Conservation (phyloP, 2,888 invertebrate species). For the Acrobasis repandana region DNA sequence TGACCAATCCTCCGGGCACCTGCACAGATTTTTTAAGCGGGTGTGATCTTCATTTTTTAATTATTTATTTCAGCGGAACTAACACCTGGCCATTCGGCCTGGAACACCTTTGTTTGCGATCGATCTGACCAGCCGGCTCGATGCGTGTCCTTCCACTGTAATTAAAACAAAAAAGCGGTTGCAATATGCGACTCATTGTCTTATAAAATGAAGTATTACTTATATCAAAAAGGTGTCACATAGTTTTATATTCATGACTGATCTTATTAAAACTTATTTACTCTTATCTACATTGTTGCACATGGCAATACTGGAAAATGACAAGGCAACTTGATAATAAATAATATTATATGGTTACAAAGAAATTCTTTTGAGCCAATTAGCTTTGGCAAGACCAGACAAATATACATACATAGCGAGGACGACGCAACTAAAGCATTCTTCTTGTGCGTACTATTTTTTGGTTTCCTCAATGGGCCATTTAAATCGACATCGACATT, state of each 20-base stretch:
- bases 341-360: no score
- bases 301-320: no score
- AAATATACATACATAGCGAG: neutral
- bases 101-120: slow-evolving; percentile 55
- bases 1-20: slow-evolving; percentile 65
- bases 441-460: neutral
- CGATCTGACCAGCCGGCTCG: slow-evolving; percentile 51
- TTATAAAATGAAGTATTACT: neutral
- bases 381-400: no score
- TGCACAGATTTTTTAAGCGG: slow-evolving; percentile 77
- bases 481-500: slow-evolving; percentile 6
- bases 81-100: slow-evolving; percentile 73
- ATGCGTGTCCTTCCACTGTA: slow-evolving; percentile 49
- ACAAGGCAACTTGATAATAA: no score
- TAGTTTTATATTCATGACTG: neutral
- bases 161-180: slow-evolving; percentile 49
- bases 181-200: slow-evolving; percentile 10
- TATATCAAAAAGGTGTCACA: slow-evolving; percentile 4
- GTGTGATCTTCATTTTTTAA: slow-evolving; percentile 59
- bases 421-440: neutral
- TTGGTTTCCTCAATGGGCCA: neutral
- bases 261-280: no score
- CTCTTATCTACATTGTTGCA: no score
- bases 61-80: slow-evolving; percentile 54
- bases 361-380: no score